phyloP scores from a whole-genome alignment of 2,797 vertebrate genomes.

The Numenius phaeopus region DNA sequence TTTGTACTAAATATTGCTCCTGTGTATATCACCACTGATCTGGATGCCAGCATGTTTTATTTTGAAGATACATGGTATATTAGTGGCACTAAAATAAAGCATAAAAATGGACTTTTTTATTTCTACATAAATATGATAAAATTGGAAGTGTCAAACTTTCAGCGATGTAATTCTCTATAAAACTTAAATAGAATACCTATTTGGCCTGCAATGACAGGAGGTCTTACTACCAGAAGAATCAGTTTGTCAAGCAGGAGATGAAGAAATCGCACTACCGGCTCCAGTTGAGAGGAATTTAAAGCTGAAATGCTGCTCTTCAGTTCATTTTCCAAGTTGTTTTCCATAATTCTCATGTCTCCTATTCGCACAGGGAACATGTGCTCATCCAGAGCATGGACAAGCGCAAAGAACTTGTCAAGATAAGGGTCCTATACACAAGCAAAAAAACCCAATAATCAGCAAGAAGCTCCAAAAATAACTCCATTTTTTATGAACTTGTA shows the following conservation, averaged over 20 bases:
- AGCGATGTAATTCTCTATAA: conserved; percentile 58
- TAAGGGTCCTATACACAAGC: conserved; percentile 89
- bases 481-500: not conserved
- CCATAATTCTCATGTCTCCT: conserved; percentile 98
- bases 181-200: conserved; percentile 88
- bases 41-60: conserved; percentile 44
- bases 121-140: conserved; percentile 54
- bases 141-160: conserved; percentile 57
- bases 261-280: conserved; percentile 97
- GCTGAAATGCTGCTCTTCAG: conserved; percentile 96
- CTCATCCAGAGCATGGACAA: conserved; percentile 97
- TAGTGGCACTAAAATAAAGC: conserved; percentile 30
- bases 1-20: not conserved
- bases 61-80: conserved; percentile 37
- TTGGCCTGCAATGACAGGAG: conserved; percentile 97
- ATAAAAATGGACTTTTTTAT: conserved; percentile 49
- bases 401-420: conserved; percentile 97
- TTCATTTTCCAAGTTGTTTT: conserved; percentile 97
- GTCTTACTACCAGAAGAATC: conserved; percentile 95
- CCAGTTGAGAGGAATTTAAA: conserved; percentile 93
- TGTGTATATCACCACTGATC: not conserved
- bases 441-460: not conserved
- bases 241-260: conserved; percentile 98
- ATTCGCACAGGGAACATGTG: conserved; percentile 98
- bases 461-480: not conserved